phyloP scores from a whole-genome alignment of 2,888 invertebrate genomes.

The Patella depressa region DNA sequence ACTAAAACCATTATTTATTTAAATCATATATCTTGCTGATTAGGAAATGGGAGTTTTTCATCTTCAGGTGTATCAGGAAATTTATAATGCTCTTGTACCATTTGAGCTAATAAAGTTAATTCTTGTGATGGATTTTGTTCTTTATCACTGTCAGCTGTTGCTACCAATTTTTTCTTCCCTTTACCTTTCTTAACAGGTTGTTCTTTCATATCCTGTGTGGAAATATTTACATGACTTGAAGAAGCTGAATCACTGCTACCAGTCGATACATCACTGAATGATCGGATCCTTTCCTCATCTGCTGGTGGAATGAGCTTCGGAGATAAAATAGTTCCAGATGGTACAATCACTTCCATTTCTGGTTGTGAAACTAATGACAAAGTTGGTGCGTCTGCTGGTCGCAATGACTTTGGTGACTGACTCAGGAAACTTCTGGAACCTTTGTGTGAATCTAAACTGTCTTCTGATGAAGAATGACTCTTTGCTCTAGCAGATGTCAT shows the following conservation, averaged over 20 bases:
- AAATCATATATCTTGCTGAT: neutral
- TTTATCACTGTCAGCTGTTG: slow-evolving; percentile 35
- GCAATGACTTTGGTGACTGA: slow-evolving; percentile 59
- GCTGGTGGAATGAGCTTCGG: slow-evolving; percentile 59
- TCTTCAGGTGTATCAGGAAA: slow-evolving; percentile 37
- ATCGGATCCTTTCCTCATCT: slow-evolving; percentile 39
- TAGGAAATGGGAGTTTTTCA: too few relatives aligned
- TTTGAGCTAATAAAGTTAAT: slow-evolving; percentile 61
- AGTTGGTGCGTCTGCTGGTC: slow-evolving; percentile 56
- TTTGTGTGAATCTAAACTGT: slow-evolving; percentile 29
- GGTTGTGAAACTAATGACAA: slow-evolving; percentile 52
- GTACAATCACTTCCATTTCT: slow-evolving; percentile 32
- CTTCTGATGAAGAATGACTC: slow-evolving; percentile 40
- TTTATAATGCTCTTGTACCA: slow-evolving; percentile 62
- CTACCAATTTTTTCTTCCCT: slow-evolving; percentile 31
- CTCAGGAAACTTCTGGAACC: slow-evolving; percentile 33
- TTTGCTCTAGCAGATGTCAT: slow-evolving; percentile 24
- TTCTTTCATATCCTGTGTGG: slow-evolving; percentile 29
- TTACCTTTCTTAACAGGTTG: slow-evolving; percentile 24
- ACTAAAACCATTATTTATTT: neutral
- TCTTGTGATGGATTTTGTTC: slow-evolving; percentile 37
- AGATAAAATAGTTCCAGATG: slow-evolving; percentile 34
- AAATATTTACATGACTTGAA: slow-evolving; percentile 23
- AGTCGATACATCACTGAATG: slow-evolving; percentile 14
- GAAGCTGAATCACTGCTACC: slow-evolving; percentile 42